phyloP scores from a whole-genome alignment of 2,113 vertebrate genomes.

The Chitala chitala region DNA sequence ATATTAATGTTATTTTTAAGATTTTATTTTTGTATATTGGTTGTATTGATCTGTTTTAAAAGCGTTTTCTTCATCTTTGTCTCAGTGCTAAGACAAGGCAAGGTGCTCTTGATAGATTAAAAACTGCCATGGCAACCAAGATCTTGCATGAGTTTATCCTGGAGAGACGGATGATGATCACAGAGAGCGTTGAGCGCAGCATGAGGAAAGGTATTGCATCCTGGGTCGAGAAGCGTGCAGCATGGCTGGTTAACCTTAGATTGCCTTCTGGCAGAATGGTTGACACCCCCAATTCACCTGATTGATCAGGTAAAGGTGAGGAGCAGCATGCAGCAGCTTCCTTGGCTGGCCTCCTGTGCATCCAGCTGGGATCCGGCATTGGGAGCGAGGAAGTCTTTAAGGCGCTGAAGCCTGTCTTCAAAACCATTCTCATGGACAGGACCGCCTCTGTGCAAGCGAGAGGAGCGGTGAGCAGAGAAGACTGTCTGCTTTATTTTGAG shows the following conservation, averaged over 20 bases:
- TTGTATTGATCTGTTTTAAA: too few species aligned
- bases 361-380: constrained; percentile 89
- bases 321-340: constrained; percentile 85
- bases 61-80: too few species aligned
- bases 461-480: constrained; percentile 84
- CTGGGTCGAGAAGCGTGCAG: too few species aligned
- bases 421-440: constrained; percentile 81
- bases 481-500: too few species aligned
- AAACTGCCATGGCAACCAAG: constrained; percentile 84
- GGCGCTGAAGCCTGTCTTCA: constrained; percentile 84
- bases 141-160: constrained; percentile 89
- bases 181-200: constrained; percentile 92
- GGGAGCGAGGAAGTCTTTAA: constrained; percentile 94
- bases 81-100: constrained; percentile 92
- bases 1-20: too few species aligned
- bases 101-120: constrained; percentile 86
- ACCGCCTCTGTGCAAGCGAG: constrained; percentile 79
- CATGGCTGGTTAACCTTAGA: too few species aligned
- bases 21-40: too few species aligned
- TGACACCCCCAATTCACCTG: too few species aligned
- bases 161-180: constrained; percentile 91
- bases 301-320: constrained; percentile 84
- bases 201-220: constrained; percentile 85
- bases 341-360: constrained; percentile 84
- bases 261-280: too few species aligned